Evolutionary conservation across 2,888 invertebrate genomes (phyloP).

Genomic region (Chorisops tibialis): DNA sequence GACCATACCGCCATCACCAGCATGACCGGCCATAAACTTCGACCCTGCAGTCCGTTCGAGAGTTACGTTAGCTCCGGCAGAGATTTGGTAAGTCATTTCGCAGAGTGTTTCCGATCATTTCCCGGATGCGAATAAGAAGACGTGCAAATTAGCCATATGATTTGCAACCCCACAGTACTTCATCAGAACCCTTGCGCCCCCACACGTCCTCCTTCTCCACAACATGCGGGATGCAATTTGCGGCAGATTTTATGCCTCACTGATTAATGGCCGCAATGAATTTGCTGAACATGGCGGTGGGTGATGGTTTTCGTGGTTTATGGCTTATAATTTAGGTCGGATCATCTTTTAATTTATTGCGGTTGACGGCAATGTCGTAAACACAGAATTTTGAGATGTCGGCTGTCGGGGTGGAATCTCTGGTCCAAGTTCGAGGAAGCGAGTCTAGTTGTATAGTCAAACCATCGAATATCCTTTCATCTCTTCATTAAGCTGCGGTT

Average conservation of each 20-base stretch:
- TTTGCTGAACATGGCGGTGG: conserved; percentile 5
- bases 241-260: conserved; percentile 20
- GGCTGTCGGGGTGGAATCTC: no score
- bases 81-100: conserved; percentile 53
- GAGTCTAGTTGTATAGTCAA: no score
- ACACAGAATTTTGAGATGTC: no score
- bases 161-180: background rate
- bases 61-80: conserved; percentile 66
- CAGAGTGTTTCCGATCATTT: background rate
- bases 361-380: no score
- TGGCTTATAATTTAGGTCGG: conserved; percentile 21
- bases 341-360: conserved; percentile 5
- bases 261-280: conserved; percentile 22
- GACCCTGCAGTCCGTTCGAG: conserved; percentile 76
- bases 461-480: no score
- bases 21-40: conserved; percentile 52
- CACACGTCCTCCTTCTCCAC: conserved; percentile 9
- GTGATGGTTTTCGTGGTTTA: no score
- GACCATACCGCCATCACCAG: conserved; percentile 68
- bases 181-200: no score
- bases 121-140: background rate
- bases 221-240: conserved; percentile 30
- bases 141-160: conserved; percentile 19
- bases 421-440: no score
- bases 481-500: no score